phyloP scores from a whole-genome alignment of 2,888 invertebrate genomes.

The Diaperis boleti region DNA sequence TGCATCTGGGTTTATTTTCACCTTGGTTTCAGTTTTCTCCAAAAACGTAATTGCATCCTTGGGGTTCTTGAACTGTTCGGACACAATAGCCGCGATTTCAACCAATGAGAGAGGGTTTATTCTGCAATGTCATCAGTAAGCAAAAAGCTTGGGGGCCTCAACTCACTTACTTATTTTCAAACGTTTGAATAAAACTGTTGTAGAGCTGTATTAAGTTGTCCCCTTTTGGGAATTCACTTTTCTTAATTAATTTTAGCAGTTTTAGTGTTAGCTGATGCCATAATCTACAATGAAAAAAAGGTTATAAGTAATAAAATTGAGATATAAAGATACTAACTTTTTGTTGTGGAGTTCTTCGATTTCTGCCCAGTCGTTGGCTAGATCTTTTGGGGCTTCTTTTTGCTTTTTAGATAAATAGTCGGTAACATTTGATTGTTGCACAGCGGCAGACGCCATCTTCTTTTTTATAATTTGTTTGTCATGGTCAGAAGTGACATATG shows the following conservation, averaged over 20 bases:
- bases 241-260: constrained; percentile 82
- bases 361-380: constrained; percentile 89
- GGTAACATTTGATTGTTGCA: constrained; percentile 75
- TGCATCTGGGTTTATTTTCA: constrained; percentile 88
- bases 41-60: constrained; percentile 89
- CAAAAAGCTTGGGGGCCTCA: background rate
- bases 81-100: constrained; percentile 84
- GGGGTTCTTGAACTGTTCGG: constrained; percentile 83
- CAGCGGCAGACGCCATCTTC: constrained; percentile 73
- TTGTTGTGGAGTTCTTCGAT: constrained; percentile 93
- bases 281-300: constrained; percentile 73
- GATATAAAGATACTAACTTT: constrained; percentile 73
- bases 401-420: constrained; percentile 83
- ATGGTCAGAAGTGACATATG: no score
- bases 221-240: constrained; percentile 80
- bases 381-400: constrained; percentile 79
- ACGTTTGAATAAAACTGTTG: constrained; percentile 89
- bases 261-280: constrained; percentile 97
- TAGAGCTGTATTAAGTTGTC: constrained; percentile 88
- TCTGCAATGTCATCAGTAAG: constrained; percentile 67
- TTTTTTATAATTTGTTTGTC: background rate
- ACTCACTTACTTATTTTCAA: constrained; percentile 91
- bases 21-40: constrained; percentile 88
- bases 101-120: constrained; percentile 94
- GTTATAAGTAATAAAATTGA: constrained; percentile 7